A percentile compares a stretch with the other conserved stretches of the same genome.
These are phyloP conservation scores for Herpetotheres cachinnans DNA, from an alignment of 2,113 vertebrate genomes.

Conservation along the genomic window DNA sequence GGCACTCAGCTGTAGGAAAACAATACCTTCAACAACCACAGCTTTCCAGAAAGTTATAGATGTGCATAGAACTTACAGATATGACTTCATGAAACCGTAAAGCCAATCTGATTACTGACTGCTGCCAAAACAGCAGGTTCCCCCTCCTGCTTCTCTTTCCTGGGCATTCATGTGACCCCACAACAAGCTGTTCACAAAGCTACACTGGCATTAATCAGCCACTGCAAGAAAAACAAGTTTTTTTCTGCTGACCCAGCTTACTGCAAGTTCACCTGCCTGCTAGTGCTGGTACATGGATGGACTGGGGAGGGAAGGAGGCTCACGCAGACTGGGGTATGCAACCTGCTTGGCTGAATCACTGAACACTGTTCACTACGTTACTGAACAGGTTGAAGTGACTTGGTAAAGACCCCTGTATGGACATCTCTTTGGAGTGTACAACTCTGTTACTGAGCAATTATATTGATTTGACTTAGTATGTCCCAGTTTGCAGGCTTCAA, in stretches of 20 bases:
- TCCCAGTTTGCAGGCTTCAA: neutral
- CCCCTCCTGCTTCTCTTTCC: neutral
- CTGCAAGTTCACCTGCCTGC: neutral
- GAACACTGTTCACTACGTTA: neutral
- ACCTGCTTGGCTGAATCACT: neutral
- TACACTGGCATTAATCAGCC: neutral
- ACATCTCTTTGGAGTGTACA: neutral
- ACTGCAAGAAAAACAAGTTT: neutral
- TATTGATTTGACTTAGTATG: neutral
- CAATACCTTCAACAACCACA: neutral
- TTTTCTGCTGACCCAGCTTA: neutral
- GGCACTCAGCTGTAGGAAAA: neutral
- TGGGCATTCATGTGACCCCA: neutral
- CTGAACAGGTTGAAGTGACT: neutral
- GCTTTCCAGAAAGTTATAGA: neutral
- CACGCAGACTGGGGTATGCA: accelerated
- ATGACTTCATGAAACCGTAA: neutral
- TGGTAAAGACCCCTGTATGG: neutral
- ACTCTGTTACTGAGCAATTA: neutral
- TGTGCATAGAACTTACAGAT: neutral
- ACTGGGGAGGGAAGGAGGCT: neutral
- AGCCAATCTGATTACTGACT: neutral
- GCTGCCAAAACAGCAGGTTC: neutral
- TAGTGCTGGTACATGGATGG: neutral
- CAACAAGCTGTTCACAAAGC: neutral